Evolutionary conservation across 2,888 invertebrate species (phyloP).

Genomic region (Rhorus exstirpatorius): DNA sequence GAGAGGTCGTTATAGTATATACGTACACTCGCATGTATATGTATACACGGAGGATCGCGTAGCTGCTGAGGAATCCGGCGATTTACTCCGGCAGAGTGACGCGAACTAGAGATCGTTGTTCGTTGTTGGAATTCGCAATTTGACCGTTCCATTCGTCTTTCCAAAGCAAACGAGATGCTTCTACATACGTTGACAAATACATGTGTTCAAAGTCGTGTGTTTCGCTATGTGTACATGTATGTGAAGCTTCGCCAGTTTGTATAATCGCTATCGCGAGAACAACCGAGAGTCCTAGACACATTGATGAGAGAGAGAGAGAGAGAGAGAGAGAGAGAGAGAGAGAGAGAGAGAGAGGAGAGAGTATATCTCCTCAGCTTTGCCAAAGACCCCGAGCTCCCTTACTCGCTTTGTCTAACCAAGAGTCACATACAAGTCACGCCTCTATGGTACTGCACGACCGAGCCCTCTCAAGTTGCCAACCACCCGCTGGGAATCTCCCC

Average conservation of each 20-base stretch:
- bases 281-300: slow-evolving; percentile 30
- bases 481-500: slow-evolving; percentile 66
- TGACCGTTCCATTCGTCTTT: slow-evolving; percentile 80
- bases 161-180: slow-evolving; percentile 46
- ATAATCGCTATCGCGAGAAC: slow-evolving; percentile 72
- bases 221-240: slow-evolving; percentile 71
- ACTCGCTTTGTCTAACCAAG: slow-evolving; percentile 41
- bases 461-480: slow-evolving; percentile 57
- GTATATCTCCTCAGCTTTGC: slow-evolving; percentile 10
- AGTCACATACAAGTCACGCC: slow-evolving; percentile 45
- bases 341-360: slow-evolving; percentile 19
- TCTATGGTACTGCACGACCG: slow-evolving; percentile 9
- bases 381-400: slow-evolving; percentile 38
- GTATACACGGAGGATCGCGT: not conserved
- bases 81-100: slow-evolving; percentile 70
- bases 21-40: not conserved
- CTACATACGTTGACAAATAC: slow-evolving; percentile 21
- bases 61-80: slow-evolving; percentile 65
- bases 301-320: slow-evolving; percentile 35
- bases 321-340: slow-evolving; percentile 15
- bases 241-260: slow-evolving; percentile 79
- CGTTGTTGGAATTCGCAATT: slow-evolving; percentile 81
- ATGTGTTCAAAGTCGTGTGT: not conserved
- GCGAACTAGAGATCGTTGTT: slow-evolving; percentile 73
- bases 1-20: not conserved